Evolutionary conservation across 2,797 vertebrate genomes (phyloP).

Genomic region (Aplochiton taeniatus): DNA sequence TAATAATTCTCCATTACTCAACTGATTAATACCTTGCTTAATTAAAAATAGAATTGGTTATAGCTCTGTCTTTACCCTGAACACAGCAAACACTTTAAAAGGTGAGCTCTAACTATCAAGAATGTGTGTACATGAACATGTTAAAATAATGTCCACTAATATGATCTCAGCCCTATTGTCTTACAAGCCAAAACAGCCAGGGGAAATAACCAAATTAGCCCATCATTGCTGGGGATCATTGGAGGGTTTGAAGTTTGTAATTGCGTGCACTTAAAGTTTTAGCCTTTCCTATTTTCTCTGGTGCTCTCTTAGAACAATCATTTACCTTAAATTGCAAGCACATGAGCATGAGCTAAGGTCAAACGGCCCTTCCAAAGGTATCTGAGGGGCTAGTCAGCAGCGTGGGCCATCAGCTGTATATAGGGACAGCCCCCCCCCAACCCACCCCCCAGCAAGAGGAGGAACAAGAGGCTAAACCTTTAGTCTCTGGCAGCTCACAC

Average conservation of each 20-base stretch:
- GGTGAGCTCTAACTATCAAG: neutral
- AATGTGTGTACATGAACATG: neutral
- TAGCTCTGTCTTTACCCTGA: too few species aligned
- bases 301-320: constrained; percentile 49
- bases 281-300: neutral
- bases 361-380: constrained; percentile 33
- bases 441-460: constrained; percentile 12
- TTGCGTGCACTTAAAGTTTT: constrained; percentile 36
- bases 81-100: too few species aligned
- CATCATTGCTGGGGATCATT: constrained; percentile 23
- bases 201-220: constrained; percentile 34
- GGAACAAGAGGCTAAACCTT: constrained; percentile 34
- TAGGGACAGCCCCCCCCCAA: constrained; percentile 40
- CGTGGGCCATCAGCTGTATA: constrained; percentile 52
- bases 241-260: constrained; percentile 46
- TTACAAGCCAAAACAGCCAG: neutral
- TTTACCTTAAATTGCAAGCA: constrained; percentile 59
- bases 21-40: too few species aligned
- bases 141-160: neutral
- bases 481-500: constrained; percentile 16
- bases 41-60: too few species aligned
- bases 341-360: constrained; percentile 54
- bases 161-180: neutral
- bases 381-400: constrained; percentile 38
- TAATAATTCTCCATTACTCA: too few species aligned